phyloP scores from a whole-genome alignment of 30 jellyfish, hydroid and myxozoan genomes.

The Cassiopea xamachana region DNA sequence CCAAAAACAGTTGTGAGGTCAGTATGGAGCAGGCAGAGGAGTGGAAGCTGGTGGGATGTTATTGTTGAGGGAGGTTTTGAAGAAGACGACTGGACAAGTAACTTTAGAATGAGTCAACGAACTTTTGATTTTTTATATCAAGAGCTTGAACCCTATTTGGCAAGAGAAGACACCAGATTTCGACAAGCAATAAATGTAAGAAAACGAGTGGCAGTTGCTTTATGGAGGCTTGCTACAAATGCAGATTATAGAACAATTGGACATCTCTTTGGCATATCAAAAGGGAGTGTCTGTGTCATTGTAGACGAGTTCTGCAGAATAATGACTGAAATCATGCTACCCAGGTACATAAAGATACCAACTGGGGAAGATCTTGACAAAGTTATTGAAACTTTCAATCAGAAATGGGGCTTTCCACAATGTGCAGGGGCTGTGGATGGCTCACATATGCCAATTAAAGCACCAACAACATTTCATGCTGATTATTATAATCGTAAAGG shows the following conservation, averaged over 20 bases:
- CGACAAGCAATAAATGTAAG: slow-evolving; percentile 29
- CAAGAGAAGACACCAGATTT: slow-evolving; percentile 12
- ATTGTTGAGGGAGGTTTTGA: neutral
- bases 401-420: slow-evolving; percentile 66
- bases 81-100: neutral
- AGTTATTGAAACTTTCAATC: slow-evolving; percentile 10
- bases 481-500: slow-evolving; percentile 64
- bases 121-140: slow-evolving; percentile 12
- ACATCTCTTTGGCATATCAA: slow-evolving; percentile 43
- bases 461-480: slow-evolving; percentile 47
- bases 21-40: slow-evolving; percentile 2
- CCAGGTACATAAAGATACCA: slow-evolving; percentile 41
- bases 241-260: slow-evolving; percentile 40
- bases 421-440: slow-evolving; percentile 68
- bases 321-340: slow-evolving; percentile 1
- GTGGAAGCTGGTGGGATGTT: neutral
- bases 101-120: slow-evolving; percentile 35
- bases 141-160: slow-evolving; percentile 27
- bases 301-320: slow-evolving; percentile 32
- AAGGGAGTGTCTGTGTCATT: slow-evolving; percentile 42
- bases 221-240: slow-evolving; percentile 41
- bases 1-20: slow-evolving; percentile 6
- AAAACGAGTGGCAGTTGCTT: slow-evolving; percentile 15
- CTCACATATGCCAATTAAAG: slow-evolving; percentile 68
- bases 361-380: neutral